phyloP scores from a whole-genome alignment of 2,888 invertebrate genomes.

The Harmothoe impar region DNA sequence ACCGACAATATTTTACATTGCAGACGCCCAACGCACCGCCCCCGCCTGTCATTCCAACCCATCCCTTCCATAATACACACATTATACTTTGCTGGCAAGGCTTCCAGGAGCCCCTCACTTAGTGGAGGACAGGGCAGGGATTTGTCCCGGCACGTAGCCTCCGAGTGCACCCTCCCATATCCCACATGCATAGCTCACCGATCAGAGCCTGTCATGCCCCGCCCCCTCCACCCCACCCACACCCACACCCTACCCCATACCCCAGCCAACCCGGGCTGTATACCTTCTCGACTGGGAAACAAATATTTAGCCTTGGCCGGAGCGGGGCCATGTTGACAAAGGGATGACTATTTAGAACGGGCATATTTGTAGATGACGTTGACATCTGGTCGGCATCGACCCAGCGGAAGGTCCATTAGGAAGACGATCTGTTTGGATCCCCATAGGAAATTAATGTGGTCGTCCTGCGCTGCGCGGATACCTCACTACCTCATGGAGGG shows the following conservation, averaged over 20 bases:
- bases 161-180: neutral
- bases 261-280: neutral
- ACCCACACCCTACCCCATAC: neutral
- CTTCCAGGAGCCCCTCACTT: neutral
- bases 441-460: conserved; percentile 51
- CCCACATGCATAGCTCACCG: neutral
- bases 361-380: conserved; percentile 51
- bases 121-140: neutral
- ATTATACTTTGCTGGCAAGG: neutral
- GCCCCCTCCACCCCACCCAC: neutral
- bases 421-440: conserved; percentile 55
- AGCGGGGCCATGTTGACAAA: conserved; percentile 41
- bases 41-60: too few species aligned
- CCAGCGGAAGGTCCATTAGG: conserved; percentile 52
- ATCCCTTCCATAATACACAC: too few species aligned
- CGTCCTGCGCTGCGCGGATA: neutral
- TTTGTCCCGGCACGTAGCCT: neutral
- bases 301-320: conserved; percentile 45
- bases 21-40: too few species aligned
- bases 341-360: conserved; percentile 43
- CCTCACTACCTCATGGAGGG: neutral
- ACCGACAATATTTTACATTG: too few species aligned
- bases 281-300: neutral
- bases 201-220: neutral
- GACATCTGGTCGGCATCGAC: conserved; percentile 39